Conservation (phyloP, 1,140 invertebrate genomes). For the Chelonus insularis region DNA sequence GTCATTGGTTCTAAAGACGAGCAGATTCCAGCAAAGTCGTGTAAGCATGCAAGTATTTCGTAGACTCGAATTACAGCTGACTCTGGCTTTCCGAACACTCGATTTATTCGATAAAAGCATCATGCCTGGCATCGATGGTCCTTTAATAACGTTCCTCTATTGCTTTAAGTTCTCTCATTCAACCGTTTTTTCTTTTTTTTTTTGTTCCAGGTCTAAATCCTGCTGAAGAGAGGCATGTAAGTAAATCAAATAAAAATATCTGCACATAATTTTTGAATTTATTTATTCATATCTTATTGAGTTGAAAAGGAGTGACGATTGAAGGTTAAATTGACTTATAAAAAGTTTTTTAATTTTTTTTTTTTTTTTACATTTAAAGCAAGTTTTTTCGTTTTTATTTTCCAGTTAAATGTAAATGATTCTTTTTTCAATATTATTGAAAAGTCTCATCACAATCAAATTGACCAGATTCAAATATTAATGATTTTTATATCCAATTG, state of each 20-base stretch:
- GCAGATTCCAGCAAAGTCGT: not conserved
- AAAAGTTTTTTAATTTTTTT: too few species aligned
- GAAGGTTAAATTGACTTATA: too few species aligned
- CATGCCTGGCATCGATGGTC: conserved; percentile 8
- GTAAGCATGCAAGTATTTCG: conserved; percentile 18
- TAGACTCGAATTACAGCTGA: conserved; percentile 24
- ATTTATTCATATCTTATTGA: too few species aligned
- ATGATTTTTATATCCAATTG: too few species aligned
- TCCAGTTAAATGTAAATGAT: too few species aligned
- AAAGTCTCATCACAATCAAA: too few species aligned
- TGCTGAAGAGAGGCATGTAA: conserved; percentile 71
- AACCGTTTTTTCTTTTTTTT: conserved; percentile 34
- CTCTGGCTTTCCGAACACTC: conserved; percentile 18
- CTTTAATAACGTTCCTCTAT: conserved; percentile 7
- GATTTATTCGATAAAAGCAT: conserved; percentile 18
- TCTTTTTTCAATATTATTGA: too few species aligned
- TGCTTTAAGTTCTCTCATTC: not conserved
- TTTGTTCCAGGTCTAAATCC: conserved; percentile 69
- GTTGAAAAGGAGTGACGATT: too few species aligned
- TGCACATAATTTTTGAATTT: not conserved
- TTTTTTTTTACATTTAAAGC: too few species aligned
- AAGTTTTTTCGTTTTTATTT: too few species aligned
- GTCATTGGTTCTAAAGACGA: not conserved
- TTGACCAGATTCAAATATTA: too few species aligned
- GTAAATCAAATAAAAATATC: conserved; percentile 49